Percentiles rank a stretch among this genome's conserved stretches.
Conservation (phyloP, 2,797 vertebrate genomes). For the Lutjanus argentimaculatus region DNA sequence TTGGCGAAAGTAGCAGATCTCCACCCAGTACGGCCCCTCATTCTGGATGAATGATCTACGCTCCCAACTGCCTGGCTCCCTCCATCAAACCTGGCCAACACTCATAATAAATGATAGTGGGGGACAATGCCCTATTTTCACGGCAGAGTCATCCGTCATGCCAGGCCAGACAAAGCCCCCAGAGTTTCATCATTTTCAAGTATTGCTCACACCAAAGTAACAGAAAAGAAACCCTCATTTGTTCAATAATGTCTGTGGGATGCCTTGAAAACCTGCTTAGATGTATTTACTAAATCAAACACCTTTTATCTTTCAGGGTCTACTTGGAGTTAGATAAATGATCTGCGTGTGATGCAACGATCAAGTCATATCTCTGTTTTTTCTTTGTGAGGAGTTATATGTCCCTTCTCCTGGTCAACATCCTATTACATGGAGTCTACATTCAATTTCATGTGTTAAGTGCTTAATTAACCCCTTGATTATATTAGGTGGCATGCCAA, state of each 20-base stretch:
- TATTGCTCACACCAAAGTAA: constrained; percentile 80
- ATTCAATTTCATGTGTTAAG: constrained; percentile 81
- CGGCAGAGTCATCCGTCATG: constrained; percentile 86
- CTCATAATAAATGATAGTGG: constrained; percentile 89
- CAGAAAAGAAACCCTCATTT: constrained; percentile 76
- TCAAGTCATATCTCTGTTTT: constrained; percentile 7
- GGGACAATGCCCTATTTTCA: constrained; percentile 89
- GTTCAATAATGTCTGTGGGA: constrained; percentile 64
- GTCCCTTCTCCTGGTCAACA: constrained; percentile 51
- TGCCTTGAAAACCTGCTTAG: constrained; percentile 58
- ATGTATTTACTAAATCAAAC: constrained; percentile 61
- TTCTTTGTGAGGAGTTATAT: constrained; percentile 26
- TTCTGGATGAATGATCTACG: constrained; percentile 86
- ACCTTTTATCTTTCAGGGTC: constrained; percentile 36
- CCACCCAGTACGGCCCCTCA: constrained; percentile 65
- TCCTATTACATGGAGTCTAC: constrained; percentile 69
- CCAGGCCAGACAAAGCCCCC: constrained; percentile 83
- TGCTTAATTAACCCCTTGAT: constrained; percentile 83
- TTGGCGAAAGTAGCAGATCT: constrained; percentile 58
- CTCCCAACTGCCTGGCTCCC: constrained; percentile 78
- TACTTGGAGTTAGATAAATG: constrained; percentile 20
- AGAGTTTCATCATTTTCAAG: constrained; percentile 86
- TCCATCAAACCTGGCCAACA: constrained; percentile 87
- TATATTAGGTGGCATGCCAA: constrained; percentile 74
- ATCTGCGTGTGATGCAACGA: constrained; percentile 32